Evolutionary conservation across 2,888 invertebrate genomes (phyloP), one percentile per base, ranked within the genome.

Genomic region (Eristalis arbustorum): DNA sequence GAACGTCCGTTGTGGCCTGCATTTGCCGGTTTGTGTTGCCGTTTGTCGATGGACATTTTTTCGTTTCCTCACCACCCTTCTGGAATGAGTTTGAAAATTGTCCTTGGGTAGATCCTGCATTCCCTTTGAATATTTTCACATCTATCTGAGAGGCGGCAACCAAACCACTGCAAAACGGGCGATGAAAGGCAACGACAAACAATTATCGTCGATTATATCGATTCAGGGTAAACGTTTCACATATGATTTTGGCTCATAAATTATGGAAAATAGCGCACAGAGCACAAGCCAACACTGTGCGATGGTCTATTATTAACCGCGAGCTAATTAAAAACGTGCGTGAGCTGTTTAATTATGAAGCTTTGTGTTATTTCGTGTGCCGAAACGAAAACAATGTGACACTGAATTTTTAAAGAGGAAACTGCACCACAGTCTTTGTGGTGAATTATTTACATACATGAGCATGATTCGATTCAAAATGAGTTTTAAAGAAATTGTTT

Each of bases 1-100:
- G 31, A 56, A 69, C 69, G 74, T 78, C 73, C 85, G 74, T 68
- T 83, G 78, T 83, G 78, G 83, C 71, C 73, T 85, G 85, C 56
- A 77, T 87, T 77, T 63, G 69, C 72, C n/a, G n/a, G 67, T 73
- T 80, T 80, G 67, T 73, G 31, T 49, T 68, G 72, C 42, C 63
- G 56, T 67, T 73, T 62, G 22, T 66, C 18, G 56, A 25, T 49
- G 67, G 61, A 49, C 25, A 34, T 23, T 67, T 28, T 25, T 59
- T 23, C 18, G n/a, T 2, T 49, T 18, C 18, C 0, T 5, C n/a
- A 14, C n/a, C 14, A 3, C 42, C 42, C 14, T 5, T n/a, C 42
- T 42, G n/a, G 14, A 42, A 42, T 42, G 42, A 42, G 42, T 11
- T 57, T 10, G 5, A 57, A 23, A 23, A n/a, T 11, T 68, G 83